Conservation (phyloP, 2,888 invertebrate species). For the Calliopum simillimum region DNA sequence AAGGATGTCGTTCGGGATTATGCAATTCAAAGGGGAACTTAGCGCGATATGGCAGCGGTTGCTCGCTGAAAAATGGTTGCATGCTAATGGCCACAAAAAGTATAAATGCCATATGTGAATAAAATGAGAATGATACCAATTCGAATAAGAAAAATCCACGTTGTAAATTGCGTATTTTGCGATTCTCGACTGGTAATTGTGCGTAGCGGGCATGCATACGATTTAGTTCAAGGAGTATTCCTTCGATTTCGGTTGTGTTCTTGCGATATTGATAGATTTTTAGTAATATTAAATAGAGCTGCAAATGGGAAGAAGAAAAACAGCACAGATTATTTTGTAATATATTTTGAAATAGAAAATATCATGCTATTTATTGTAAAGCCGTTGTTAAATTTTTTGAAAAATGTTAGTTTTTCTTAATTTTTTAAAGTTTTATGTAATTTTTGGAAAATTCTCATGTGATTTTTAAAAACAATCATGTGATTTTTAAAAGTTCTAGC, state of each 20-base stretch:
- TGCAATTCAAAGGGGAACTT: slow-evolving; percentile 53
- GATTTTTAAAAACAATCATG: too few species aligned
- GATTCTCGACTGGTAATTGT: slow-evolving; percentile 11
- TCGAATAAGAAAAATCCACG: slow-evolving; percentile 51
- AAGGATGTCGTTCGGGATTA: slow-evolving; percentile 39
- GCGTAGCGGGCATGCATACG: slow-evolving; percentile 34
- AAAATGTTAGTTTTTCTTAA: too few species aligned
- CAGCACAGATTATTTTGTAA: not conserved
- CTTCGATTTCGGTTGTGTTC: slow-evolving; percentile 49
- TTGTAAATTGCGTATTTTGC: slow-evolving; percentile 46
- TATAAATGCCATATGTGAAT: slow-evolving; percentile 40
- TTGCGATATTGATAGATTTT: slow-evolving; percentile 47
- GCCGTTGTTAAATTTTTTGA: too few species aligned
- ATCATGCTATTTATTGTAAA: too few species aligned
- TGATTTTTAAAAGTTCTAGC: not conserved
- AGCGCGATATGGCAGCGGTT: slow-evolving; percentile 50
- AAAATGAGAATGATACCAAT: slow-evolving; percentile 38
- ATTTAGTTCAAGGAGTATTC: slow-evolving; percentile 44
- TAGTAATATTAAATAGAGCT: slow-evolving; percentile 52
- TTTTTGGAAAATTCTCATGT: too few species aligned
- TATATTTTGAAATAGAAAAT: too few species aligned
- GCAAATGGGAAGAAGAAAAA: not conserved
- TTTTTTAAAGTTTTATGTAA: too few species aligned
- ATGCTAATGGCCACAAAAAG: slow-evolving; percentile 51
- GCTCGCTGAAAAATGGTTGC: slow-evolving; percentile 51